A percentile compares a stretch with the other conserved stretches of the same genome.
These are phyloP conservation scores for Pollenia griseotomentosa DNA, from an alignment of 2,888 invertebrate genomes.

Conservation along the genomic window DNA sequence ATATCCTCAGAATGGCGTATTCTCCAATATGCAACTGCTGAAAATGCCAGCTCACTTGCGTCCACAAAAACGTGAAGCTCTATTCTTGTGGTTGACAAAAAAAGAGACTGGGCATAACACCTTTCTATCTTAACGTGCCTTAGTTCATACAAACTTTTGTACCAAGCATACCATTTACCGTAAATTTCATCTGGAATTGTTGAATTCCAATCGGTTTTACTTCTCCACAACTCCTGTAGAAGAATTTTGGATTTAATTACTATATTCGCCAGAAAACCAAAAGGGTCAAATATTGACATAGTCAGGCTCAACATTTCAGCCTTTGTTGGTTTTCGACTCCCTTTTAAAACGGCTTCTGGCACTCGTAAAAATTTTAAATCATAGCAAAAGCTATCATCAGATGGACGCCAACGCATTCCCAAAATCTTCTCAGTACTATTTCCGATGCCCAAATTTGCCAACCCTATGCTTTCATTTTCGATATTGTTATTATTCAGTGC, in stretches of 20 bases:
- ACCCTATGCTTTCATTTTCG: not conserved
- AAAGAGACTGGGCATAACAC: too few relatives aligned
- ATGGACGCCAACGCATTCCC: constrained; percentile 39
- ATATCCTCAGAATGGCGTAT: too few relatives aligned
- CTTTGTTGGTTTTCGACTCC: constrained; percentile 43
- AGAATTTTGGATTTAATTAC: too few relatives aligned
- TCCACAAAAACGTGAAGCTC: too few relatives aligned
- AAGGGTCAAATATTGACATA: too few relatives aligned
- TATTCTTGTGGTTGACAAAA: too few relatives aligned
- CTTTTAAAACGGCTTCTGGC: constrained; percentile 31
- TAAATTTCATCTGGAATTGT: constrained; percentile 57
- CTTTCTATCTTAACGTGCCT: too few relatives aligned
- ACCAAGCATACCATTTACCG: constrained; percentile 12
- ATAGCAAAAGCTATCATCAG: constrained; percentile 46
- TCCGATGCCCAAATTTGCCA: constrained; percentile 15
- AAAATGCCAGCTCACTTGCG: too few relatives aligned
- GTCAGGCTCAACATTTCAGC: not conserved
- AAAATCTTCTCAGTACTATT: constrained; percentile 10
- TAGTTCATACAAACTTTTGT: not conserved
- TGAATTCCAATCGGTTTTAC: constrained; percentile 20
- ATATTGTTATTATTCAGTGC: constrained; percentile 4
- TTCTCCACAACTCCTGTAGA: constrained; percentile 19
- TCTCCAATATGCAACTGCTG: too few relatives aligned
- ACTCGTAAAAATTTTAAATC: constrained; percentile 46
- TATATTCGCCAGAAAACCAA: too few relatives aligned